Base-by-base conservation (phyloP, 2,797 vertebrate species). In the Holocentrus rufus region DNA sequence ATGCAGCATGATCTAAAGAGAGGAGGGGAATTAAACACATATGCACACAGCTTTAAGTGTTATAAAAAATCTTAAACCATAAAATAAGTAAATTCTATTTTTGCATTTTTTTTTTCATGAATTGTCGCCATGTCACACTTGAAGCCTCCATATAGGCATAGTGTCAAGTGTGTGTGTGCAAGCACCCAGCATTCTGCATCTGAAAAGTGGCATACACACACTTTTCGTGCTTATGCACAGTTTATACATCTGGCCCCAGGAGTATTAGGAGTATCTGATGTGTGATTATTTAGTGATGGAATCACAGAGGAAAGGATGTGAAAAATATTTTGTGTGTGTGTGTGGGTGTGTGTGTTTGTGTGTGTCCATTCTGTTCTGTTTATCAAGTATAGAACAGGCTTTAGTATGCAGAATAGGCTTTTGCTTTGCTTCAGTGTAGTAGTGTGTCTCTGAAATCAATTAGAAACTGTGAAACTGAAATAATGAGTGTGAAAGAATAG, bases 271-370 rank as follows among this genome's bases (percentile, higher is more conserved):
- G 56, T 23, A 70, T 61, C 36, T 56, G 46, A 59, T 59, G 11
- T 59, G 13, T n/a, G 50, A 61, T 25, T 73, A 42, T 50, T 73
- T 52, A 52, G 27, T 61, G 53, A 13, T 63, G 17, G 65, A 55
- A 66, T 15, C 9, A 66, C 42, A 53, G 76, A 76, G 53, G 78
- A 85, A 76, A 83, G 39, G 34, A 70, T 65, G 31, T 52, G 39
- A 70, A 66, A 81, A 56, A 53, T 59, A 61, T 23, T 20, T 42
- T 23, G 30, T 39, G 47, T 57, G 20, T 66, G 34, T 66, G 34
- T 65, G 20, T 54, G 34, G n/a, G 49, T 53, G 2, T 22, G 18
- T 58, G 54, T 49, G 22, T 46, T 14, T 23, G n/a, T 34, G 18
- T 18, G 27, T 9, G 23, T 23, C 46, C 34, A 10, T 11, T 59